Evolutionary conservation across 2,113 vertebrate species (phyloP), one percentile per base, ranked within the genome.

Genomic region (Pampusana beccarii): DNA sequence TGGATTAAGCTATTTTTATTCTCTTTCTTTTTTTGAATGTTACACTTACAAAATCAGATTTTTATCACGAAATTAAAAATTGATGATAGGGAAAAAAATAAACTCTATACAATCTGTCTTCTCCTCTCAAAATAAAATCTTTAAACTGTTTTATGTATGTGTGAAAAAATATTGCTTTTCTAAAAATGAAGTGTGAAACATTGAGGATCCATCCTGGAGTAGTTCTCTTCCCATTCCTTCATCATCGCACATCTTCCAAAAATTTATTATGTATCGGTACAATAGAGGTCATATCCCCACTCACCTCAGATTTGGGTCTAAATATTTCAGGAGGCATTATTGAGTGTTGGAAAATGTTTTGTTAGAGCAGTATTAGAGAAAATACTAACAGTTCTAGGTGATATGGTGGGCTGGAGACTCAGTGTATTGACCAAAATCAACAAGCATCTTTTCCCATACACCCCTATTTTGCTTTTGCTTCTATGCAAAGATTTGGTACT

Each of bases 21-120:
- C 3, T 60, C 13, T 3, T 24, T 17, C 17, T 29, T 17, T 66
- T 78, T 69, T 60, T 38, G 11, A 56, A 29, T 60, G 25, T 88
- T 48, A 91, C 13, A 38, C 65, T 82, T 46, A n/a, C 16, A 60
- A 82, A 94, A 89, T 85, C 3, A 74, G 58, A 78, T 83, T 90
- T 91, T 91, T 91, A 69, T 88, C 20, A 33, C 60, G 26, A 91
- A 87, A 94, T 64, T 58, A 92, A 93, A 92, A 93, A 42, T 23
- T 65, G 6, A 85, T 71, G 53, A 42, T 48, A 36, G 12, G 40
- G 28, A 84, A 17, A 71, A 84, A 73, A 92, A 7, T 11, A 61
- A 19, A n/a, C 31, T 4, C 6, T 54, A 38, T 36, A 21, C 38
- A 89, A 64, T 71, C 14, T 29, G n/a, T 80, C 48, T 74, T 73